These are phyloP conservation scores for Choloepus didactylus DNA, from an alignment of 2,797 vertebrate genomes.

Conservation along the genomic window DNA sequence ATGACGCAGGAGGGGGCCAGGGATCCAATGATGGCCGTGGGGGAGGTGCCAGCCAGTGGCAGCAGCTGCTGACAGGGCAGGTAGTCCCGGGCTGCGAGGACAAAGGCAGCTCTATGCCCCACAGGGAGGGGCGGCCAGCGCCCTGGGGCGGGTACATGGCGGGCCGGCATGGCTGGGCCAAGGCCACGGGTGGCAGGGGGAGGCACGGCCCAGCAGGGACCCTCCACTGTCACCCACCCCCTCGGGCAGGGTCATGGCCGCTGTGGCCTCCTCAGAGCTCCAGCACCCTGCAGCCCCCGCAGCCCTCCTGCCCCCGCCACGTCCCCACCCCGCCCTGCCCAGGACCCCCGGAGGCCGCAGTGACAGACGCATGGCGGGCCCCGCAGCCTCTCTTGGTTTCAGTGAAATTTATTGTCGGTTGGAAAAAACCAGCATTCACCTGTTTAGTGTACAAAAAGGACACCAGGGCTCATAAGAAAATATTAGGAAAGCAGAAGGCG, in stretches of 20 bases:
- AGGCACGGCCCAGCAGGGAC: too few relatives aligned
- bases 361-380: background rate
- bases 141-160: too few relatives aligned
- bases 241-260: too few relatives aligned
- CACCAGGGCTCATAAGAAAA: conserved; percentile 87
- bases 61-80: background rate
- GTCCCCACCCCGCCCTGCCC: too few relatives aligned
- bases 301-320: too few relatives aligned
- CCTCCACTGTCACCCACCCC: too few relatives aligned
- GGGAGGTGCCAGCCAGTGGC: background rate
- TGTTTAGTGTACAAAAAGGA: conserved; percentile 89
- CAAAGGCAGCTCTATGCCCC: background rate
- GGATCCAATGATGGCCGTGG: background rate
- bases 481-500: conserved; percentile 86
- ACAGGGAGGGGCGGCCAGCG: background rate
- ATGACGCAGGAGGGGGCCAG: background rate
- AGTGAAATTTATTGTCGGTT: conserved; percentile 89
- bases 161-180: too few relatives aligned
- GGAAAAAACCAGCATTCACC: conserved; percentile 88
- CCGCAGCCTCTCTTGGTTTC: conserved; percentile 70
- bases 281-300: background rate
- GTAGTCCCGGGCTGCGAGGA: too few relatives aligned
- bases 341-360: background rate
- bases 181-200: too few relatives aligned
- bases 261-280: background rate